Percentiles rank a stretch among this genome's conserved stretches.
Evolutionary conservation across 2,797 vertebrate species (phyloP).

Genomic region (Eospalax fontanierii): DNA sequence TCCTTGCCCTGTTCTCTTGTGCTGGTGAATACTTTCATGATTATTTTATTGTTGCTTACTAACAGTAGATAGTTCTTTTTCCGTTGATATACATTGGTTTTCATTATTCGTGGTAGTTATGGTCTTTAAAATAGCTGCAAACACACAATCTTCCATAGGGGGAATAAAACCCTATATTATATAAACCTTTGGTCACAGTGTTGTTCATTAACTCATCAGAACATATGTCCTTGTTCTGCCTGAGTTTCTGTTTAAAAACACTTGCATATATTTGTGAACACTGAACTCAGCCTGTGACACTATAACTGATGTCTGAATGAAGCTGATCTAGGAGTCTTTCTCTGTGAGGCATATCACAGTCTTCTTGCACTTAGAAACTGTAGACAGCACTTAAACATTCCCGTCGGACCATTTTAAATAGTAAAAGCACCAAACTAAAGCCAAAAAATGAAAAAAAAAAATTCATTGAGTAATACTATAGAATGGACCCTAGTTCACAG

Average conservation of each 20-base stretch:
- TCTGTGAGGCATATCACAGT: neutral
- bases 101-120: neutral
- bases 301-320: neutral
- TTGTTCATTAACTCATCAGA: neutral
- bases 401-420: neutral
- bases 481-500: neutral
- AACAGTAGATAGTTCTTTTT: neutral
- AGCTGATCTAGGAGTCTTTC: neutral
- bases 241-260: slow-evolving; percentile 35
- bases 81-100: neutral
- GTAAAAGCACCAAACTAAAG: neutral
- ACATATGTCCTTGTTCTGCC: neutral
- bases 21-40: neutral
- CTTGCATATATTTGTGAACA: neutral
- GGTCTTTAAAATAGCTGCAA: neutral
- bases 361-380: neutral
- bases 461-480: neutral
- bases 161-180: too few species aligned
- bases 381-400: too few species aligned
- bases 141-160: neutral
- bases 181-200: neutral
- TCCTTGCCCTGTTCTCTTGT: neutral
- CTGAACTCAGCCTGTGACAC: neutral
- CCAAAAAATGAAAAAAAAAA: neutral
- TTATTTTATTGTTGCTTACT: neutral